A percentile compares a stretch with the other conserved stretches of the same genome.
These are phyloP conservation scores for Onychomys torridus DNA, from an alignment of 2,797 vertebrate genomes.

Conservation along the genomic window DNA sequence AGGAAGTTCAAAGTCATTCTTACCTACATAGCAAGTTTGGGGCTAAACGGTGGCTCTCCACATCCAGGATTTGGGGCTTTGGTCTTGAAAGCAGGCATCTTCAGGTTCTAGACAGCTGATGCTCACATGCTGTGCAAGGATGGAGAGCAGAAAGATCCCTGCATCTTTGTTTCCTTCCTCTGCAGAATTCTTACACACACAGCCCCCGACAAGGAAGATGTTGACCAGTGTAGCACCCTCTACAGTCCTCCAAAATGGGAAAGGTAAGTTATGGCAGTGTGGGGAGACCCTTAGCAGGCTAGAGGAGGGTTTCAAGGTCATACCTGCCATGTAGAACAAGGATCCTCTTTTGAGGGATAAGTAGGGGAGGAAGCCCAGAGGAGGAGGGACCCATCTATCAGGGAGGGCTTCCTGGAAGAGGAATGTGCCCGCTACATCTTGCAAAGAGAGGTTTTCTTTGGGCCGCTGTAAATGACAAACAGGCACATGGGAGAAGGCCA, in stretches of 20 bases:
- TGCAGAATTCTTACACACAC: slow-evolving; percentile 86
- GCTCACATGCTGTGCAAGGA: not conserved
- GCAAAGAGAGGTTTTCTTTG: not conserved
- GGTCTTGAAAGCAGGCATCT: not conserved
- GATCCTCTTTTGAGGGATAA: not conserved
- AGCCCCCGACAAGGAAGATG: slow-evolving; percentile 80
- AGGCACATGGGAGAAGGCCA: not conserved
- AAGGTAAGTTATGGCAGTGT: slow-evolving; percentile 83
- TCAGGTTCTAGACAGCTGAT: not conserved
- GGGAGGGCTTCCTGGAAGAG: slow-evolving; percentile 20
- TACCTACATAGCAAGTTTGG: too few relatives aligned
- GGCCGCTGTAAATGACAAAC: not conserved
- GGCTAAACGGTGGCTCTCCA: not conserved
- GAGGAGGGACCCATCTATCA: not conserved
- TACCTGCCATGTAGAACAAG: not conserved
- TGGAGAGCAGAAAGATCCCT: not conserved
- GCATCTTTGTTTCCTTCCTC: slow-evolving; percentile 6
- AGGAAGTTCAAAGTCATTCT: not conserved
- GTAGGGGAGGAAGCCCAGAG: not conserved
- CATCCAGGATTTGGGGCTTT: not conserved
- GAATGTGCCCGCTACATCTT: not conserved
- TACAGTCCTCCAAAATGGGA: slow-evolving; percentile 78
- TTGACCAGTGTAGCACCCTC: slow-evolving; percentile 77
- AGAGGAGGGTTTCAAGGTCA: not conserved
- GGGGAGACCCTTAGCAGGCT: not conserved